Conservation (phyloP, 2,797 vertebrate genomes). For the Macropodus opercularis region DNA sequence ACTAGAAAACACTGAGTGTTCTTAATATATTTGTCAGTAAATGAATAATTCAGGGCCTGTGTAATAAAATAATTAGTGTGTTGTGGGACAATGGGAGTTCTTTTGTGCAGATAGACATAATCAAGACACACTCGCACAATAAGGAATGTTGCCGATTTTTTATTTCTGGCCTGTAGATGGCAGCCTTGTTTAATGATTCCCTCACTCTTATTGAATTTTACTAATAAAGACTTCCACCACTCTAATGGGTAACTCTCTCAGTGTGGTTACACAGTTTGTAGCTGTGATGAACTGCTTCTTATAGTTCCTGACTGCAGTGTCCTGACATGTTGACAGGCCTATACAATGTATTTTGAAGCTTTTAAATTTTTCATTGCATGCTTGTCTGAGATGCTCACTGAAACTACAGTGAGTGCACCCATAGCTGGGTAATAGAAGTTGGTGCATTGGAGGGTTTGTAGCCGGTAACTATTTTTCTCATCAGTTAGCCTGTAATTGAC, state of each 20-base stretch:
- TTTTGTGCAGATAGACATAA: not conserved
- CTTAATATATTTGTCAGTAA: not conserved
- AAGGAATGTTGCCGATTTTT: not conserved
- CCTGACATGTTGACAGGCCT: not conserved
- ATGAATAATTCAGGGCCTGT: conserved; percentile 12
- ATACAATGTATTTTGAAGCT: not conserved
- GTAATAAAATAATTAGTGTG: too few species aligned
- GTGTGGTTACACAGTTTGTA: not conserved
- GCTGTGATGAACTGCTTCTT: not conserved
- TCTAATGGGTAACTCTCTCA: not conserved
- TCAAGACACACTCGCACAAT: not conserved
- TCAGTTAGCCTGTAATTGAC: conserved; percentile 2
- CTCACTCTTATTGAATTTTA: not conserved
- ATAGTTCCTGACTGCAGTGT: not conserved
- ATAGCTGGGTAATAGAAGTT: not conserved
- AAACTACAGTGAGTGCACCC: not conserved
- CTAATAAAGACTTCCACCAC: not conserved
- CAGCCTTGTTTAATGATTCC: conserved; percentile 51
- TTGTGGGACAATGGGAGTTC: conserved; percentile 3
- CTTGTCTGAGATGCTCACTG: not conserved
- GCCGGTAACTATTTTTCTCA: not conserved
- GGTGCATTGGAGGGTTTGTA: not conserved
- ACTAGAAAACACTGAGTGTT: too few species aligned
- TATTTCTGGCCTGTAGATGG: conserved; percentile 64
- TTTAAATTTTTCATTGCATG: not conserved